phyloP scores from a whole-genome alignment of 2,113 vertebrate genomes.

The Pipra filicauda region DNA sequence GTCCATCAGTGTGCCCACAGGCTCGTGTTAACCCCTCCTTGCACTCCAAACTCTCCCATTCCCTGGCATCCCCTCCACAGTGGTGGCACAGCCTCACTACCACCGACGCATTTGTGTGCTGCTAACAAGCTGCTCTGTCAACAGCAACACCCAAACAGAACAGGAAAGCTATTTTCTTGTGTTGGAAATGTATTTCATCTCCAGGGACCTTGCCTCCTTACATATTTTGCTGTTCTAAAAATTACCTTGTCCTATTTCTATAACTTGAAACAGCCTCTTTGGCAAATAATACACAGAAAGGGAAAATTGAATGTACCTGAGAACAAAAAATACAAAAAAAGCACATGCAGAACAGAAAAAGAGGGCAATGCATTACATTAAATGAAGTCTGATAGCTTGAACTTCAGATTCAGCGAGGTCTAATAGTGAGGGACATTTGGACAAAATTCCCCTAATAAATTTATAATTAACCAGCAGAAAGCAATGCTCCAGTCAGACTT shows the following conservation, averaged over 20 bases:
- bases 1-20: too few species aligned
- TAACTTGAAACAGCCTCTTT: slow-evolving; percentile 32
- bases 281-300: slow-evolving; percentile 7
- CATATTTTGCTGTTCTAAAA: slow-evolving; percentile 48
- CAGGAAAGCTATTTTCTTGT: neutral
- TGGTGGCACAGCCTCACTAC: neutral
- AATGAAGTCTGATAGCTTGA: slow-evolving; percentile 1
- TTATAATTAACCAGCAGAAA: slow-evolving; percentile 42
- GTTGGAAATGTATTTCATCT: slow-evolving; percentile 2
- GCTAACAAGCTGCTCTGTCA: neutral
- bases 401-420: neutral
- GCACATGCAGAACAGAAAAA: neutral
- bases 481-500: neutral
- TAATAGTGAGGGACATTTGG: neutral
- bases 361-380: neutral
- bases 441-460: slow-evolving; percentile 15
- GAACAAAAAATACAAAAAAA: neutral
- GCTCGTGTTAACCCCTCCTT: neutral
- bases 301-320: slow-evolving; percentile 7
- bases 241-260: slow-evolving; percentile 21
- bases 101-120: neutral
- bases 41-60: neutral
- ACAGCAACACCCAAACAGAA: neutral
- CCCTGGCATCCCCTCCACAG: neutral
- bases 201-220: slow-evolving; percentile 18